Conservation (phyloP, 1,140 invertebrate species). For the Drosophila melanica region DNA sequence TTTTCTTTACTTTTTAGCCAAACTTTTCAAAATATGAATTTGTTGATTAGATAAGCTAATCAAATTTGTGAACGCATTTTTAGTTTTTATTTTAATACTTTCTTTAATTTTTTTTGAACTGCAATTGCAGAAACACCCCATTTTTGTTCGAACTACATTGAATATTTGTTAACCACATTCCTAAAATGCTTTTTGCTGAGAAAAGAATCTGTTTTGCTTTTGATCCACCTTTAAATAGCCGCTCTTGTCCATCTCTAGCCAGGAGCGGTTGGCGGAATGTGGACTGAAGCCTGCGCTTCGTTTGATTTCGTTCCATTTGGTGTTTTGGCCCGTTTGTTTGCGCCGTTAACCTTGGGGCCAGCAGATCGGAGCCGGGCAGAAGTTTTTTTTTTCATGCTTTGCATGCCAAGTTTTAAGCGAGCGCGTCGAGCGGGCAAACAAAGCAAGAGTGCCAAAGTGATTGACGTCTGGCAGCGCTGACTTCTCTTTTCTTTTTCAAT, state of each 20-base stretch:
- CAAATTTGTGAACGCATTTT: no score
- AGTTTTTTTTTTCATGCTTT: constrained; percentile 35
- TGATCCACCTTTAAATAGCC: background rate
- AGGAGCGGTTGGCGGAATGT: constrained; percentile 4
- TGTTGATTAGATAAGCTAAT: no score
- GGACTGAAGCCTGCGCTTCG: constrained; percentile 46
- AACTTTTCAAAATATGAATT: no score
- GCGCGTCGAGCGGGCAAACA: constrained; percentile 13
- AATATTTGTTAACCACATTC: no score
- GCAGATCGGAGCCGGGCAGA: constrained; percentile 34
- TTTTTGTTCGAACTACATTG: no score
- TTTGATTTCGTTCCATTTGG: constrained; percentile 66
- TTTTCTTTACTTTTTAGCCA: no score
- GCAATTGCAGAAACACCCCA: no score
- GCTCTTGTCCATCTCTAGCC: constrained; percentile 50
- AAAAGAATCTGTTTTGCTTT: no score
- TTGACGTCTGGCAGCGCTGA: constrained; percentile 53
- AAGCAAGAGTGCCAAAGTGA: constrained; percentile 66
- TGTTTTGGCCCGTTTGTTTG: constrained; percentile 69
- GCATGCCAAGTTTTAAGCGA: constrained; percentile 49
- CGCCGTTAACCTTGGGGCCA: constrained; percentile 78
- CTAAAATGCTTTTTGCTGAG: no score
- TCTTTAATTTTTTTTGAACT: no score
- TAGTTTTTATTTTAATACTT: no score
- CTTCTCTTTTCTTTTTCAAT: constrained; percentile 59